Evolutionary conservation across 2,797 vertebrate species (phyloP), one percentile per base, ranked within the genome.

Genomic region (Sternotherus odoratus): DNA sequence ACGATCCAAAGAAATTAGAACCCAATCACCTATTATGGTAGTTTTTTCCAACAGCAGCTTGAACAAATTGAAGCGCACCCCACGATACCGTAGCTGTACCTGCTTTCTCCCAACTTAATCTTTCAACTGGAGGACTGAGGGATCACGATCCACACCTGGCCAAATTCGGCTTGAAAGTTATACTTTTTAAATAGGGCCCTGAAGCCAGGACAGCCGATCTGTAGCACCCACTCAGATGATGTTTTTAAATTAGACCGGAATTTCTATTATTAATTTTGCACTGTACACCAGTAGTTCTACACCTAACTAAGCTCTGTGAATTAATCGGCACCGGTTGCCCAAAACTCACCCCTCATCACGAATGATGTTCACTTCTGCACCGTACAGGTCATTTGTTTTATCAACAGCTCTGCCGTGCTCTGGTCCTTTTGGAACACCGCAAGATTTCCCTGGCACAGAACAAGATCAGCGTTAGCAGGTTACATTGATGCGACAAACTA

Each of bases 321-420:
- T 2, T 0, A 21, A 51, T 81, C 80, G 12, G 19, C 0, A 24
- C 3, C 0, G 33, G 5, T 4, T 39, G 60, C 17, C 60, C 83
- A n/a, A 7, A 2, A 93, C 98, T 98, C 91, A 98, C 98, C 98
- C 97, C 0, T 97, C 94, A 4, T 74, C 30, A 23, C 98, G 98
- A 93, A 16, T 13, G 81, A 97, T 95, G 0, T 72, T 74, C 63
- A 87, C 91, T 3, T 79, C n/a, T 0, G 98, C 96, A 26, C 98
- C 97, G 1, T 97, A 95, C 60, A 0, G 13, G 23, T 95, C 12
- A 46, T 96, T 94, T 0, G 46, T 63, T 2, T 90, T 56, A 15
- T 69, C 0, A 1, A 48, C 36, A 36, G 3, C 66, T 39, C 92
- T 49, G 3, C 96, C 96, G 1, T 96, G 77, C 0, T 30, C 87